phyloP scores from a whole-genome alignment of 2,888 invertebrate genomes.

The Parascotia fuliginaria region DNA sequence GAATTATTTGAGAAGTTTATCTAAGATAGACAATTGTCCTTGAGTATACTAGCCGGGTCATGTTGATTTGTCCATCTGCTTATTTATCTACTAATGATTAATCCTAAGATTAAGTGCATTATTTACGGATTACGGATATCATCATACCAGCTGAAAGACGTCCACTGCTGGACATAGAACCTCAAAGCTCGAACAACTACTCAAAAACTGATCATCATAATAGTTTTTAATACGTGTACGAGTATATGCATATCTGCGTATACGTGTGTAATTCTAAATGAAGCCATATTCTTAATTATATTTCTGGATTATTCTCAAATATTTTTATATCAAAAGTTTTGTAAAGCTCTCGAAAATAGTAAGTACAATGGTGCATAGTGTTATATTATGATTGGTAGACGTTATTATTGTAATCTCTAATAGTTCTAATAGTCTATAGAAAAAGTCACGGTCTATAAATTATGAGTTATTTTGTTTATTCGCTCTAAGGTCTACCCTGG shows the following conservation, averaged over 20 bases:
- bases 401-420: slow-evolving; percentile 25
- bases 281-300: background rate
- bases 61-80: no score
- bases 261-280: no score
- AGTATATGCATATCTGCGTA: no score
- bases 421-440: slow-evolving; percentile 14
- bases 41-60: no score
- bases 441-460: slow-evolving; percentile 18
- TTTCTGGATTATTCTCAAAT: background rate
- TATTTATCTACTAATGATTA: no score
- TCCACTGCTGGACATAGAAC: no score
- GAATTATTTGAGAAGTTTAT: background rate
- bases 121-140: no score
- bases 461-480: background rate
- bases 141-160: no score
- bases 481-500: background rate
- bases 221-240: no score
- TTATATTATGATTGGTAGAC: slow-evolving; percentile 19
- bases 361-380: slow-evolving; percentile 12
- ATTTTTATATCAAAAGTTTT: background rate
- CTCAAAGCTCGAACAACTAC: no score
- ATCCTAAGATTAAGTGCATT: no score
- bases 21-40: background rate
- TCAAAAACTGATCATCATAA: no score
- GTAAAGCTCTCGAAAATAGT: slow-evolving; percentile 1